Percentiles rank a stretch among this genome's conserved stretches.
Conservation (phyloP, 2,888 invertebrate species). For the Aspidiotus destructor region DNA sequence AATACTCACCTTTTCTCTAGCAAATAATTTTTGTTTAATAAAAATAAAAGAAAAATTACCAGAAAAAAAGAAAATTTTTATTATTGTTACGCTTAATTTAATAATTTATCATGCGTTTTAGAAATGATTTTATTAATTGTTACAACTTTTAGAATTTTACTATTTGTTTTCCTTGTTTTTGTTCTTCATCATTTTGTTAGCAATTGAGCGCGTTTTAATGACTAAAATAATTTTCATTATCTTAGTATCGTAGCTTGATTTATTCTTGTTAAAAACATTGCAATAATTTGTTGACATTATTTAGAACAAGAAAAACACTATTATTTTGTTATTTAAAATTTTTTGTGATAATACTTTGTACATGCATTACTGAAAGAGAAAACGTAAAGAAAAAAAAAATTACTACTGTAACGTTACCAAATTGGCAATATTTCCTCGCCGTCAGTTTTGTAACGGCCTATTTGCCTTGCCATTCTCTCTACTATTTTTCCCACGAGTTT, state of each 20-base stretch:
- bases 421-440: constrained; percentile 32
- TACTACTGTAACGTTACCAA: constrained; percentile 29
- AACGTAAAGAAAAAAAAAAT: neutral
- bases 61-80: constrained; percentile 14
- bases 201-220: constrained; percentile 28
- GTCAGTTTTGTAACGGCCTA: constrained; percentile 29
- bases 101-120: constrained; percentile 17
- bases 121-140: no score
- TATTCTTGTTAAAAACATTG: constrained; percentile 27
- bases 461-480: constrained; percentile 28
- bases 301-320: constrained; percentile 22
- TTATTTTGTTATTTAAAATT: constrained; percentile 25
- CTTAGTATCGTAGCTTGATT: constrained; percentile 18
- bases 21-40: neutral
- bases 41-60: no score
- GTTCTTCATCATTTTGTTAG: constrained; percentile 19
- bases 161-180: constrained; percentile 20
- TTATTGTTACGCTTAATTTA: constrained; percentile 24
- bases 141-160: constrained; percentile 14
- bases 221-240: constrained; percentile 6
- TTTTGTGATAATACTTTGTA: constrained; percentile 27
- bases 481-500: constrained; percentile 20
- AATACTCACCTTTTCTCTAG: constrained; percentile 30
- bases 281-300: constrained; percentile 28
- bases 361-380: constrained; percentile 10